Evolutionary conservation across 2,888 invertebrate species (phyloP).

Genomic region (Myopa tessellatipennis): DNA sequence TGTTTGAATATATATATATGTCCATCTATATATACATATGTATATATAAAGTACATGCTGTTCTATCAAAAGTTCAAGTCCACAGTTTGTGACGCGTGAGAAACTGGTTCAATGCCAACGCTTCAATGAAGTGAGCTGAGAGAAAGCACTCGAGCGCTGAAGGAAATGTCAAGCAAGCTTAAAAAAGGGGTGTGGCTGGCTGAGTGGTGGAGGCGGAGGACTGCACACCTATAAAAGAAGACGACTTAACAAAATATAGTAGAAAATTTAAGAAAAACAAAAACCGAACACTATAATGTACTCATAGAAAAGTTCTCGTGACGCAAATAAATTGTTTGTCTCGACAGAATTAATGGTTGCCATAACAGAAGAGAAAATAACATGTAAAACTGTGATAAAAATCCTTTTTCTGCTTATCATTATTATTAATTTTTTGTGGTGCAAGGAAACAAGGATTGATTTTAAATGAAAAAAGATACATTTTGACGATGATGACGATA

Average conservation of each 20-base stretch:
- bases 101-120: slow-evolving; percentile 40
- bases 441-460: too few relatives aligned
- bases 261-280: too few relatives aligned
- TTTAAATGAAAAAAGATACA: too few relatives aligned
- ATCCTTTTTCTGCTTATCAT: too few relatives aligned
- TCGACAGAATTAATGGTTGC: neutral
- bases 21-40: neutral
- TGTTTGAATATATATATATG: neutral
- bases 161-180: slow-evolving; percentile 5
- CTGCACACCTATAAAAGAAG: neutral
- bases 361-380: neutral
- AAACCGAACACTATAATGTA: too few relatives aligned
- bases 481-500: too few relatives aligned
- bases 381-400: neutral
- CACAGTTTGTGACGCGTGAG: slow-evolving; percentile 38
- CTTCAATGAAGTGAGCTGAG: slow-evolving; percentile 4
- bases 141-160: neutral
- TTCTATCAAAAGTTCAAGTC: slow-evolving; percentile 49
- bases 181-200: neutral
- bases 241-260: neutral
- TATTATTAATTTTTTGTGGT: too few relatives aligned
- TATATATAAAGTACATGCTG: slow-evolving; percentile 2
- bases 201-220: neutral
- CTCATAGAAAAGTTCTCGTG: too few relatives aligned
- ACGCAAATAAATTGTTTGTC: neutral